These are phyloP conservation scores for Mohoua ochrocephala DNA, from an alignment of 2,113 vertebrate genomes.

Conservation along the genomic window DNA sequence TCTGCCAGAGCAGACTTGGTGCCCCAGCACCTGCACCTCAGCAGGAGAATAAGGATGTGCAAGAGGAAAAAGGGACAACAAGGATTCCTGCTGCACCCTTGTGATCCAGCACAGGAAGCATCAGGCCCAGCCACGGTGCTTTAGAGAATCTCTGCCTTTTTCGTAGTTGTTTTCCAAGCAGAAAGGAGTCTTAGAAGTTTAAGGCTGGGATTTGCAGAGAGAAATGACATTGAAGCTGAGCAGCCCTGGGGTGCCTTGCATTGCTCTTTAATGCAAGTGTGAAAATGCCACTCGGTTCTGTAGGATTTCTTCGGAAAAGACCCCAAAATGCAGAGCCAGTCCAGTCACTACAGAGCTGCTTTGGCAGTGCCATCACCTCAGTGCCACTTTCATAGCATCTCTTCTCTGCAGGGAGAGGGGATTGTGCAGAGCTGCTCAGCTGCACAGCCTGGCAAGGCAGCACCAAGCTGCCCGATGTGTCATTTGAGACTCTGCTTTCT, in stretches of 20 bases:
- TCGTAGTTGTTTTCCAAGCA: background rate
- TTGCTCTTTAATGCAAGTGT: rapidly evolving
- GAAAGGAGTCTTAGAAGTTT: background rate
- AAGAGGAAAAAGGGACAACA: background rate
- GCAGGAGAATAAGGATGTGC: background rate
- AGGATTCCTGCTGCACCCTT: background rate
- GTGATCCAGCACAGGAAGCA: background rate
- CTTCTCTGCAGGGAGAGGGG: background rate
- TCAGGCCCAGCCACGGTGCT: background rate
- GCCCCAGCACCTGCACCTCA: background rate
- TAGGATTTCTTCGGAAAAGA: background rate
- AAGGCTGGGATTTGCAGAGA: background rate
- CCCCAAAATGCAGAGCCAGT: background rate
- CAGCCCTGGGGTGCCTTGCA: background rate
- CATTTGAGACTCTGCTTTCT: conserved; percentile 46
- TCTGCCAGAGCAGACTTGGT: background rate
- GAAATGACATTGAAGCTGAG: background rate
- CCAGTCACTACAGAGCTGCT: background rate
- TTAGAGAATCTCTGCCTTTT: background rate
- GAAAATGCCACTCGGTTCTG: background rate
- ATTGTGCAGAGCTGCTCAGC: background rate
- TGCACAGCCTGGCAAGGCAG: background rate
- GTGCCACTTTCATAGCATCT: background rate
- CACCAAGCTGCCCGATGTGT: background rate
- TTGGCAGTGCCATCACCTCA: background rate